Percentiles rank a stretch among this genome's conserved stretches.
Conservation (phyloP, 1,140 invertebrate species). For the Cydia pomonella region DNA sequence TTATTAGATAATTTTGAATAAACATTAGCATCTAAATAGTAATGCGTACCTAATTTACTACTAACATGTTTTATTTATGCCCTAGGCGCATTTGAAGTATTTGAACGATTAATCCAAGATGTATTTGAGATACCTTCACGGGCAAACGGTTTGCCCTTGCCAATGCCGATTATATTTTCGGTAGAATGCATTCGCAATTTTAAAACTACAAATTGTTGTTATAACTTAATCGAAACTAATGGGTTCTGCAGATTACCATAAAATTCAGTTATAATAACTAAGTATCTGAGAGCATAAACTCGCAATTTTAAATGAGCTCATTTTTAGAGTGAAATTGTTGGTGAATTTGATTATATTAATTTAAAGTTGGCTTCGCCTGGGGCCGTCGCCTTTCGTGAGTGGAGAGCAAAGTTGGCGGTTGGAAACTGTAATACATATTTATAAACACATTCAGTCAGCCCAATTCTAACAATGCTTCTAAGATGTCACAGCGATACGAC, state of each 20-base stretch:
- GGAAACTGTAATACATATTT: background rate
- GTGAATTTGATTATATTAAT: constrained; percentile 16
- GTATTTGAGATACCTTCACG: background rate
- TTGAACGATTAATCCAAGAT: background rate
- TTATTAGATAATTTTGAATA: no score
- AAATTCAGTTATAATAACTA: background rate
- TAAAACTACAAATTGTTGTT: background rate
- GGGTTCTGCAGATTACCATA: constrained; percentile 17
- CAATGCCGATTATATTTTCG: constrained; percentile 2
- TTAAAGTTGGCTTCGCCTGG: constrained; percentile 6
- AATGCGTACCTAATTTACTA: no score
- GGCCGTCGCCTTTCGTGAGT: background rate
- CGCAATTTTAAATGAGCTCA: background rate
- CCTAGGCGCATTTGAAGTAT: background rate
- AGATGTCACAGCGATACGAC: no score
- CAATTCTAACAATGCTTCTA: no score
- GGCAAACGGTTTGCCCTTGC: background rate
- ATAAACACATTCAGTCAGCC: background rate
- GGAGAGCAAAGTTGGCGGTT: constrained; percentile 2
- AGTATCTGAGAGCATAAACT: constrained; percentile 5
- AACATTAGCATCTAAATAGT: no score
- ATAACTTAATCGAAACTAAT: constrained; percentile 19
- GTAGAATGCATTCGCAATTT: background rate
- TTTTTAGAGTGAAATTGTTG: constrained; percentile 2
- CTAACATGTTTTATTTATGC: background rate